Evolutionary conservation across 2,888 invertebrate species (phyloP), one percentile per base, ranked within the genome.

Genomic region (Sylvicola fuscatus): DNA sequence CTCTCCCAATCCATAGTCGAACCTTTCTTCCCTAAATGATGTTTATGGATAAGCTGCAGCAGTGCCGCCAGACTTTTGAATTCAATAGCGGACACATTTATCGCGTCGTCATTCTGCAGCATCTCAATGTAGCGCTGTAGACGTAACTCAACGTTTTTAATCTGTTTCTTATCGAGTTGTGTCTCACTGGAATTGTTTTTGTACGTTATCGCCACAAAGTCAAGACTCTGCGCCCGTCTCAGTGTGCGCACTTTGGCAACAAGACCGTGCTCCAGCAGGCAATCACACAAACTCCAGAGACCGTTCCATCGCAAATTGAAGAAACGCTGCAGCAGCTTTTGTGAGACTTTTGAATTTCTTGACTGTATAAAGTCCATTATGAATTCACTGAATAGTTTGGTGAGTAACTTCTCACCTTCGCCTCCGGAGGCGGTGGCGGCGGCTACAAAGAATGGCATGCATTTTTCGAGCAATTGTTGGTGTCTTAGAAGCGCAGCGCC

Each of bases 241-340:
- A 71, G 79, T 21, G 70, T 68, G 40, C 77, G 62, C 3, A 75
- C 65, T 21, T 4, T 6, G 4, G 21, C 21, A 21, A 6, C 63
- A 40, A 79, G 72, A 36, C 71, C 61, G 46, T 68, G 69, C 15
- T 66, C 59, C n/a, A 69, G 58, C 35, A 78, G 49, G 34, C 66
- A 47, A 1, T 65, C 62, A 3, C 69, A 60, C 34, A 82, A 56
- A 32, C 61, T 54, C 54, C 69, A 70, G 43, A 65, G 70, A 4
- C 72, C 73, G 28, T 58, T 56, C 79, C 79, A 81, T 42, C 66
- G 66, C 3, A 68, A 52, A 46, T 72, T 69, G 31, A 80, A 51
- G 14, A 74, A 57, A 42, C 64, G 70, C 45, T 70, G 74, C 42
- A 80, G 72, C 35, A 80, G 58, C 33, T 67, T 65, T 3, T 70